A percentile compares a stretch with the other conserved stretches of the same genome.
These are phyloP conservation scores for Sepiola atlantica DNA, from an alignment of 2,888 invertebrate species.

Conservation along the genomic window DNA sequence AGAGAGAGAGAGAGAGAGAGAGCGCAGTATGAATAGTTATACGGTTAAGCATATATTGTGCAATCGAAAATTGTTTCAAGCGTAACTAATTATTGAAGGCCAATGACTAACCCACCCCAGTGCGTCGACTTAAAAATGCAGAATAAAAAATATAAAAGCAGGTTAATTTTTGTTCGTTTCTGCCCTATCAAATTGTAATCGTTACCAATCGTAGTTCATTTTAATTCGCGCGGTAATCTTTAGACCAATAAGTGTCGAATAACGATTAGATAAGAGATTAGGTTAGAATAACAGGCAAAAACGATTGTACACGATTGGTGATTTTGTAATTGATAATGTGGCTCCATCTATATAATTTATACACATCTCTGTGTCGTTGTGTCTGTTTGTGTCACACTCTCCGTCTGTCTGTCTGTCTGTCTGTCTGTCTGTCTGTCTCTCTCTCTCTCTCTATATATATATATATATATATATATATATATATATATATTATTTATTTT, in stretches of 20 bases:
- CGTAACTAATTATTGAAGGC: background rate
- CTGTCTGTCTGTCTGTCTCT: too few relatives aligned
- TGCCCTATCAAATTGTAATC: background rate
- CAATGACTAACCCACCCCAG: background rate
- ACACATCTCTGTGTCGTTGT: too few relatives aligned
- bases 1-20: background rate
- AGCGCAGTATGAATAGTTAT: background rate
- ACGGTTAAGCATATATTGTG: too few relatives aligned
- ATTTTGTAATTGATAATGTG: too few relatives aligned
- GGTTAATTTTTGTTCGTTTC: background rate
- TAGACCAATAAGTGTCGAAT: background rate
- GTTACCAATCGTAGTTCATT: background rate
- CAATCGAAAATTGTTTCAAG: background rate
- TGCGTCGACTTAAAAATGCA: background rate
- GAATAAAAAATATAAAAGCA: background rate
- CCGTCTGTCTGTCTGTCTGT: too few relatives aligned
- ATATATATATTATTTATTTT: too few relatives aligned
- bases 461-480: too few relatives aligned
- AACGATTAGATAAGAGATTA: background rate
- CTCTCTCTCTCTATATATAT: too few relatives aligned
- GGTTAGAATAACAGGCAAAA: too few relatives aligned
- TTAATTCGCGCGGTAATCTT: background rate
- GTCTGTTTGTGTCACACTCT: too few relatives aligned
- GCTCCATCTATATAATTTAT: too few relatives aligned
- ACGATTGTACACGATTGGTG: too few relatives aligned